Conservation (phyloP, 2,888 invertebrate species). For the Hypena proboscidalis region DNA sequence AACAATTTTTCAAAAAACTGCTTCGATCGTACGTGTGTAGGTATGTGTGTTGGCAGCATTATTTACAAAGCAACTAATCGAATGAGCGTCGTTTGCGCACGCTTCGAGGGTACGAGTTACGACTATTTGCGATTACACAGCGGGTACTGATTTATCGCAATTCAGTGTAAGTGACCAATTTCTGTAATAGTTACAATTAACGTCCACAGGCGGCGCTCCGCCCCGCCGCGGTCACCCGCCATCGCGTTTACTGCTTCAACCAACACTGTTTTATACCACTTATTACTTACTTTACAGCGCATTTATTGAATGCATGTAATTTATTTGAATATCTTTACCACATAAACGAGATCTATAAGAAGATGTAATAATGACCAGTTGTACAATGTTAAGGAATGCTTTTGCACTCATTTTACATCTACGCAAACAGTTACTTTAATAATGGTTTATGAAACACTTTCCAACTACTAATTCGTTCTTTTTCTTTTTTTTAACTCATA, state of each 20-base stretch:
- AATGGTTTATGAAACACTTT: too few species aligned
- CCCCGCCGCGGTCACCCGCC: constrained; percentile 34
- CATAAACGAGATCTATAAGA: too few species aligned
- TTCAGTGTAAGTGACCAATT: constrained; percentile 70
- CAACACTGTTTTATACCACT: constrained; percentile 28
- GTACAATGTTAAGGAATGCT: too few species aligned
- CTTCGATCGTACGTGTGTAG: too few species aligned
- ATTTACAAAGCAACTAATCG: constrained; percentile 52
- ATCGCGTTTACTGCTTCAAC: too few species aligned
- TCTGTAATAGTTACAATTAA: constrained; percentile 71
- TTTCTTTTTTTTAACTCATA: too few species aligned
- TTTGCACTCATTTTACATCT: too few species aligned
- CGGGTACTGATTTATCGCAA: constrained; percentile 64
- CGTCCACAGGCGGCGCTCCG: constrained; percentile 44
- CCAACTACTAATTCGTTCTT: too few species aligned
- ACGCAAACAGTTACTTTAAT: too few species aligned
- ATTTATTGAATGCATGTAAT: constrained; percentile 1
- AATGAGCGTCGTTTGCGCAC: constrained; percentile 47
- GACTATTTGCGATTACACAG: constrained; percentile 34
- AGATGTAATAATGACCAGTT: too few species aligned
- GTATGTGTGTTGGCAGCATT: too few species aligned
- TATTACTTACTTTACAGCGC: constrained; percentile 16
- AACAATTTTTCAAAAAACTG: too few species aligned
- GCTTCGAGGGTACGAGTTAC: constrained; percentile 13
- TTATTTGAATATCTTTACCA: background rate